Evolutionary conservation across 1,140 invertebrate genomes (phyloP), one percentile per base, ranked within the genome.

Genomic region (Leguminivora glycinivorella): DNA sequence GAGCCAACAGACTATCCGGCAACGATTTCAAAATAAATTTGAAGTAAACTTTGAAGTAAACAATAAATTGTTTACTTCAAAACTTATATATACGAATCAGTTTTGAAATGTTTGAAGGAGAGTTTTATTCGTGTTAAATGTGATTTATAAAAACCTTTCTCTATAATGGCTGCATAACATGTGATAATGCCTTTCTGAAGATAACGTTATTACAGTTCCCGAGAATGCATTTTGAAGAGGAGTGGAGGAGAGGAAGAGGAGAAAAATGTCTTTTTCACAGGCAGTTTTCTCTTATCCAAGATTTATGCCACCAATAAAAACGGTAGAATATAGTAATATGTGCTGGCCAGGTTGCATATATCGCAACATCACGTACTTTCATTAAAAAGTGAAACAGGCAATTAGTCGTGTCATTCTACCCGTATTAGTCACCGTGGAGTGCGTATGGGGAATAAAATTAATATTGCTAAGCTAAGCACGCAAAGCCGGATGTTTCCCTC

Each of bases 61-160:
- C n/a, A n/a, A n/a, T n/a, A n/a, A 81, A 85, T 82, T 82, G 80
- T 83, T 78, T 82, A 77, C 80, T 76, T 75, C 84, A 85, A 89
- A 89, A 84, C 78, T 84, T 82, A 83, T 83, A 83, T 82, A 83
- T 83, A 83, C 76, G 34, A 17, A 22, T 24, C 31, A 17, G 17
- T 24, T 67, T 43, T 38, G 31, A 38, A 40, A 40, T 67, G 38
- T 29, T 72, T 70, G 77, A 83, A 84, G 82, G 78, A 75, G 56
- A 58, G 14, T 60, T 60, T 25, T 26, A 26, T 25, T 14, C 14
- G 56, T 60, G 26, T 29, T 60, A n/a, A 14, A 60, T 14, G 12
- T 29, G 56, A 26, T 10, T 43, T 43, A 43, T 17, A 17, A 43
- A 10, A 6, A 43, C n/a, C n/a, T n/a, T n/a, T n/a, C n/a, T n/a